Evolutionary conservation across 64 coral and sea anemone species (phyloP), one percentile per base, ranked within the genome.

Genomic region (Anthopleura sola): DNA sequence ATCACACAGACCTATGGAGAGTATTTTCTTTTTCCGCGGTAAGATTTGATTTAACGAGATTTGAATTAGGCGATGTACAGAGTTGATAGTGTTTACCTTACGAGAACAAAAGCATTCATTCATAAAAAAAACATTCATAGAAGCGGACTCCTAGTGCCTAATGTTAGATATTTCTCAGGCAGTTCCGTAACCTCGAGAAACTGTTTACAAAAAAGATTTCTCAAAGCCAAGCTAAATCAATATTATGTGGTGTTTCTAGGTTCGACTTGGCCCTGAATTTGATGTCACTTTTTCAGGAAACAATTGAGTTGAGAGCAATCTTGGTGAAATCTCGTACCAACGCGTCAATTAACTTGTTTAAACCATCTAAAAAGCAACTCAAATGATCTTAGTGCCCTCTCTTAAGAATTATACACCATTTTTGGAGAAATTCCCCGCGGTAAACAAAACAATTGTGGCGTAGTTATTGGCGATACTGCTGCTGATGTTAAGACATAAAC

Each of bases 161-260:
- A 69, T 82, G 78, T 14, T 16, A 68, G 82, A 89, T 89, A 74
- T 75, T 89, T 89, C 38, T 49, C 26, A 20, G 80, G 40, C 80
- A 38, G 53, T 44, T 89, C 82, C 87, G 87, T 89, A 46, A 71
- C 87, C 79, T 83, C 39, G 79, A 74, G 87, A 39, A 82, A 89
- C 87, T 54, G 24, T 89, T 53, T 37, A 50, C 79, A 69, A 55
- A 83, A 89, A 82, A 89, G 82, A 89, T 89, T 78, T 33, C 66
- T 32, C 66, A 71, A 71, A 71, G 66, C 66, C 66, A 71, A 71
- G 66, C 66, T 71, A 71, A 71, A 34, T 71, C 66, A 71, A 71
- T 71, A 71, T 71, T 28, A 32, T 71, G 11, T 0, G 31, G 34
- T 71, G 66, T 71, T 71, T 71, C 66, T 71, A 28, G 66, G 10